Base-by-base conservation (phyloP, 92 coral and sea anemone genomes). In the Bergia sp. region DNA sequence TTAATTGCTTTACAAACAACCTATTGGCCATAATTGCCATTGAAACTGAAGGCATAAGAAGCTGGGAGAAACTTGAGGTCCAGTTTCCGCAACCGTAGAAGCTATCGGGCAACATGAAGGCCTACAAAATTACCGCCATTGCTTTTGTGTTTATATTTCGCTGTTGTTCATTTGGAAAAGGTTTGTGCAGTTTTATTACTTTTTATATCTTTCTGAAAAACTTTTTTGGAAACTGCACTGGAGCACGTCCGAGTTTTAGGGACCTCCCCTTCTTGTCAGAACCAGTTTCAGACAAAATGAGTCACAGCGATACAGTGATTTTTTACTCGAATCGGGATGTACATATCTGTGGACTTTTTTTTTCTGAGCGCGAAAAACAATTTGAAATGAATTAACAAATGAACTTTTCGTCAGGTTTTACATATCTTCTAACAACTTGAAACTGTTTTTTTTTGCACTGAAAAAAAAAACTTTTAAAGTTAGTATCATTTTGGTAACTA, bases 1-100 rank as follows among this genome's bases (percentile, higher is more conserved):
- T 11, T 84, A 84, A 84, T 84, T 84, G 79, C 64, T 84, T 84
- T 84, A 72, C 78, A 55, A 44, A 84, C 87, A 84, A n/a, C 43
- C 45, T 84, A 55, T 69, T 64, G 39, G 58, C 79, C 77, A 55
- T 84, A 84, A 84, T 84, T 84, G 79, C 87, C 87, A 71, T 71
- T 47, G 15, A 41, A 84, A 67, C 67, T 84, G 72, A 47, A 73
- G 72, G 42, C 45, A 45, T 72, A 55, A 74, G 41, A 45, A 47
- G 16, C 45, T 71, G 67, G 36, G 49, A 42, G 76, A 82, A 82
- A 65, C 38, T 23, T 47, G 74, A 81, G 75, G 77, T 71, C 58
- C 44, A 40, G 20, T 71, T 44, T 84, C 79, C 77, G 44, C 87
- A 71, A 43, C 37, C 49, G 78, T 23, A 73, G 61, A 72, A 73